Evolutionary conservation across 2,888 invertebrate genomes (phyloP).

Genomic region (Lymantria dispar): DNA sequence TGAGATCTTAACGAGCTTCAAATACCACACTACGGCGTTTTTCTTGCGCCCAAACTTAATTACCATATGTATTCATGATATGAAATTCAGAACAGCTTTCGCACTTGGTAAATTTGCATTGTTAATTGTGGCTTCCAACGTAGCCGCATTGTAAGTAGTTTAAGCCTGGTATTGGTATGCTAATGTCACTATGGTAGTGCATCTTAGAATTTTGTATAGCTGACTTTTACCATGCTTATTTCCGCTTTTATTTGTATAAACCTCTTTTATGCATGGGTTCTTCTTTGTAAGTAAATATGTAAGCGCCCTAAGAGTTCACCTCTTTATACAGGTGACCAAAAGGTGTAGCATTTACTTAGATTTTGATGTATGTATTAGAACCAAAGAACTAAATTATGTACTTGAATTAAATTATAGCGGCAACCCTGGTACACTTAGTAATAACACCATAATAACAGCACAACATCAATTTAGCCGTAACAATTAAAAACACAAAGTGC

Average conservation of each 20-base stretch:
- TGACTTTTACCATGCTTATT: constrained; percentile 19
- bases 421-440: no score
- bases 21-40: constrained; percentile 52
- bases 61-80: constrained; percentile 72
- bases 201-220: constrained; percentile 23
- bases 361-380: no score
- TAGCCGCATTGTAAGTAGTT: constrained; percentile 31
- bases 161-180: constrained; percentile 24
- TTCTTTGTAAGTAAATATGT: no score
- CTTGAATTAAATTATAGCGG: no score
- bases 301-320: no score
- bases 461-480: no score
- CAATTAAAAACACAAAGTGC: no score
- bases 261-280: no score
- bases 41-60: constrained; percentile 62
- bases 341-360: no score
- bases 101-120: constrained; percentile 71
- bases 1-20: constrained; percentile 49
- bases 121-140: constrained; percentile 67
- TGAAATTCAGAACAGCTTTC: constrained; percentile 75
- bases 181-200: constrained; percentile 26
- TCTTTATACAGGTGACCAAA: no score
- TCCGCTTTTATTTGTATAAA: constrained; percentile 20
- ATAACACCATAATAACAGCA: no score
- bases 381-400: no score